A percentile compares a stretch with the other conserved stretches of the same genome.
Evolutionary conservation across 2,113 vertebrate genomes (phyloP).

Genomic region (Sus scrofa): DNA sequence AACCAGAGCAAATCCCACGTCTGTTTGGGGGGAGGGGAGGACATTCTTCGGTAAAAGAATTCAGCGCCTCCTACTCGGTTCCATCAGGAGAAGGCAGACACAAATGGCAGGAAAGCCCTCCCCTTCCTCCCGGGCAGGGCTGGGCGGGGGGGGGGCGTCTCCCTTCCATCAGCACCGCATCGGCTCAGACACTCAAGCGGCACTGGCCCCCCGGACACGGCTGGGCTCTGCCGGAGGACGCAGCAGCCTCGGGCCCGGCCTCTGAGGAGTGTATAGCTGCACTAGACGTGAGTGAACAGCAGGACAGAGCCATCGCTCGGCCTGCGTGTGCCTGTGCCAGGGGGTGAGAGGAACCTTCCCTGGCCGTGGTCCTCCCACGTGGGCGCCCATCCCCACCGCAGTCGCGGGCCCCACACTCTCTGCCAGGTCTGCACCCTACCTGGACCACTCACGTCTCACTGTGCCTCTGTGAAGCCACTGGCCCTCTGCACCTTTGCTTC

Average conservation of each 20-base stretch:
- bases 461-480: neutral
- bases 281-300: neutral
- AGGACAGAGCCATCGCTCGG: neutral
- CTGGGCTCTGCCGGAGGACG: neutral
- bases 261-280: neutral
- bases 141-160: neutral
- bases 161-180: neutral
- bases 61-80: neutral
- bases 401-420: neutral
- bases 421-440: neutral
- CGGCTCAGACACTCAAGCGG: neutral
- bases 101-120: slow-evolving; percentile 23
- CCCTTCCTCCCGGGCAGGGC: neutral
- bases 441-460: accelerated
- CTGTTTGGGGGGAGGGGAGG: neutral
- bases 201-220: neutral
- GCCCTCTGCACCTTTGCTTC: neutral
- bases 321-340: neutral
- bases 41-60: slow-evolving; percentile 9
- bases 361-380: neutral
- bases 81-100: slow-evolving; percentile 1
- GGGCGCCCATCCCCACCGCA: accelerated
- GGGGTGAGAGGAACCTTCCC: neutral
- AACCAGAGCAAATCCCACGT: slow-evolving; percentile 1
- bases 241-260: neutral